Base-by-base conservation (phyloP, 2,797 vertebrate species). In the Aphelocoma californica region DNA sequence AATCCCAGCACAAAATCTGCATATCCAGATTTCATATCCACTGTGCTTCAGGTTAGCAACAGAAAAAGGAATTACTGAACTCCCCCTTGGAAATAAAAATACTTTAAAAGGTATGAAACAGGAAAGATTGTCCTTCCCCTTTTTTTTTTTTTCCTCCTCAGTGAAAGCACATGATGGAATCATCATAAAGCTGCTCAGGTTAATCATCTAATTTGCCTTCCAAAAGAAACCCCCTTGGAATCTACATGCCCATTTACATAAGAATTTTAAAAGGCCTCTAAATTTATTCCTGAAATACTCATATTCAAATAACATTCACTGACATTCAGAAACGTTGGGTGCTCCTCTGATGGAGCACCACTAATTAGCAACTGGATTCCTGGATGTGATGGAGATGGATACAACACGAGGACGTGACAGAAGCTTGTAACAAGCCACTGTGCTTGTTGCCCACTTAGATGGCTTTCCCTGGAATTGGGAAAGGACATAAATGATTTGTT, bases 131-230 rank as follows among this genome's bases (percentile, higher is more conserved):
- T 64, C 50, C 18, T n/a, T 61, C n/a, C 23, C 9, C 47, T 29
- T 32, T 38, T 48, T 26, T 34, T 34, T 34, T 74, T 38, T n/a
- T 24, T 4, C 4, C 56, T 45, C 38, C 53, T 48, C 26, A 10
- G 26, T 47, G 53, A 82, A 86, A 84, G 48, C 40, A 34, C 64
- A 36, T 48, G 53, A 88, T 5, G 3, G 44, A 93, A 90, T 58
- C 65, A 72, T 51, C 77, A 38, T 14, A 65, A 91, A 86, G 44
- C 82, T 94, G 58, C 88, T 81, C 88, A 95, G 80, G 75, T 92
- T 95, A 95, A 94, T 66, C 78, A 81, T 47, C 84, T 83, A n/a
- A 88, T 93, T 82, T 88, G 81, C 81, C 69, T 95, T 86, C 75
- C 71, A 89, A 91, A 92, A 89, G 86, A 91, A 90, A 62, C 18